Conservation (phyloP, 2,888 invertebrate species). For the Glomeris marginata region DNA sequence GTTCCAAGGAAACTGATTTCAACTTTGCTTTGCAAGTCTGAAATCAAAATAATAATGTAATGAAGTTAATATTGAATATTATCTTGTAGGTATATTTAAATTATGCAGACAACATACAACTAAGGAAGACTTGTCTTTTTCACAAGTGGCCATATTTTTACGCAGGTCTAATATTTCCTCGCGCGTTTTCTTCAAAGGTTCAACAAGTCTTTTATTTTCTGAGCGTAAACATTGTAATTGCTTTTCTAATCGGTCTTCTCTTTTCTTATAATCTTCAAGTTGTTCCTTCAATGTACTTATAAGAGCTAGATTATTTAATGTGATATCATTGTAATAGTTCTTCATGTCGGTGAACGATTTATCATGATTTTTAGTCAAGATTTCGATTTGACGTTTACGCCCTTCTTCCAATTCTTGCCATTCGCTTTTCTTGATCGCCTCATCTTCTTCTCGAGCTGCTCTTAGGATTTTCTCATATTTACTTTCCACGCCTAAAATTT, state of each 20-base stretch:
- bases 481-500: slow-evolving; percentile 49
- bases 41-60: not conserved
- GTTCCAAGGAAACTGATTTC: not conserved
- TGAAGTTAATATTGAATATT: not conserved
- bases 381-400: slow-evolving; percentile 72
- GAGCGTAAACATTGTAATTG: slow-evolving; percentile 47
- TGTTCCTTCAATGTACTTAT: slow-evolving; percentile 80
- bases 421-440: slow-evolving; percentile 34
- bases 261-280: slow-evolving; percentile 56
- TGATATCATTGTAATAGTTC: slow-evolving; percentile 89
- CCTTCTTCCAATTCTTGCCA: slow-evolving; percentile 67
- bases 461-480: slow-evolving; percentile 48
- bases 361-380: slow-evolving; percentile 64
- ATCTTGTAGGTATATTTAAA: too few relatives aligned
- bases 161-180: slow-evolving; percentile 54
- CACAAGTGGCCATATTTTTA: slow-evolving; percentile 65
- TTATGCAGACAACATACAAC: slow-evolving; percentile 4
- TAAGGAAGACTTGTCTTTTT: slow-evolving; percentile 64
- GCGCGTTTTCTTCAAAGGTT: slow-evolving; percentile 52
- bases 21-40: not conserved
- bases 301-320: slow-evolving; percentile 76
- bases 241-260: slow-evolving; percentile 61
- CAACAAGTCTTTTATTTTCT: slow-evolving; percentile 56
- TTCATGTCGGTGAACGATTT: slow-evolving; percentile 76
- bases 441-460: slow-evolving; percentile 45